Percentiles rank a stretch among this genome's conserved stretches.
These are phyloP conservation scores for Sisor rabdophorus DNA, from an alignment of 2,113 vertebrate species.

Conservation along the genomic window DNA sequence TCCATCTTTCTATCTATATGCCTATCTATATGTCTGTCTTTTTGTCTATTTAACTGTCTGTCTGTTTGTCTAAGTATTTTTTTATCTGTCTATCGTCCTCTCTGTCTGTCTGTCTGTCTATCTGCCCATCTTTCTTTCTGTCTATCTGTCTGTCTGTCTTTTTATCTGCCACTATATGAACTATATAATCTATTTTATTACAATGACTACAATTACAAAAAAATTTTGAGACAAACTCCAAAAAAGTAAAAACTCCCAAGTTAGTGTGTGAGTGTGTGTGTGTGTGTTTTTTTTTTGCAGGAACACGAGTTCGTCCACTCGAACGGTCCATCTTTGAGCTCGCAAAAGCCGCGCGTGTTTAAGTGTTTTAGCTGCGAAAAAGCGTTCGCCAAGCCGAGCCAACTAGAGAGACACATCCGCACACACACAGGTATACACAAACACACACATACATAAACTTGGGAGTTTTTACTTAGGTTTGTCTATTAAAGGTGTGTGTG, in stretches of 20 bases:
- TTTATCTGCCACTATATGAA: too few relatives aligned
- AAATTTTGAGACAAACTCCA: too few relatives aligned
- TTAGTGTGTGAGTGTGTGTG: constrained; percentile 31
- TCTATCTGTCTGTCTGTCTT: too few relatives aligned
- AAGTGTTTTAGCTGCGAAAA: constrained; percentile 88
- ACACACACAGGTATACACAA: constrained; percentile 96
- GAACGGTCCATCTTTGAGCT: constrained; percentile 85
- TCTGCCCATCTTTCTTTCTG: too few relatives aligned
- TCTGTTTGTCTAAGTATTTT: too few relatives aligned
- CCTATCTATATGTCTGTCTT: too few relatives aligned
- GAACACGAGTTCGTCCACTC: constrained; percentile 93
- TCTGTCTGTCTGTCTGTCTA: too few relatives aligned
- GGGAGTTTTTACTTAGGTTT: not conserved
- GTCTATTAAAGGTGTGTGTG: not conserved
- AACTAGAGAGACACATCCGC: constrained; percentile 92
- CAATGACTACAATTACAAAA: too few relatives aligned
- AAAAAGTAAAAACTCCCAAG: too few relatives aligned
- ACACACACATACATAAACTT: constrained; percentile 92
- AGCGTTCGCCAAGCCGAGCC: constrained; percentile 95
- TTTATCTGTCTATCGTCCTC: too few relatives aligned
- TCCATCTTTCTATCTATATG: not conserved
- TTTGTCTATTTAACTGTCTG: too few relatives aligned
- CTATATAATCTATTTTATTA: too few relatives aligned
- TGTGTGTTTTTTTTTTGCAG: constrained; percentile 61
- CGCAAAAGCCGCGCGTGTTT: constrained; percentile 89